Evolutionary conservation across 1,140 invertebrate species (phyloP).

Genomic region (Proales similis): DNA sequence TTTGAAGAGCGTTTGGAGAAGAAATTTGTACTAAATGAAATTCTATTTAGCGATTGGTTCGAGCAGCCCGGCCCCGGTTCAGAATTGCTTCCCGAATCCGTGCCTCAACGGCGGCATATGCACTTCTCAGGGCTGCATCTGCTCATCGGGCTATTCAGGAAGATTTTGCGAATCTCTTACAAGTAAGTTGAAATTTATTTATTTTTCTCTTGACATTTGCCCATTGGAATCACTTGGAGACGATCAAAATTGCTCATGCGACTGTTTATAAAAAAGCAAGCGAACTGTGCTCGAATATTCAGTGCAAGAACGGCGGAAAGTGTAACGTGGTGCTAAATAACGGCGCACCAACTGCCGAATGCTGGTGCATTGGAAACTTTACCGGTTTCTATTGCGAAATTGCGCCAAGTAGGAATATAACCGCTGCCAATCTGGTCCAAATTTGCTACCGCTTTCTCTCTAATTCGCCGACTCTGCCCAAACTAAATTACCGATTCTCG

Average conservation of each 20-base stretch:
- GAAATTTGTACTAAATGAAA: not conserved
- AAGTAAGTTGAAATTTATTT: constrained; percentile 41
- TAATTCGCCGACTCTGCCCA: too few species aligned
- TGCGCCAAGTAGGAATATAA: too few species aligned
- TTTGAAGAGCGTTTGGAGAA: not conserved
- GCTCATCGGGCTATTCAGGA: constrained; percentile 78
- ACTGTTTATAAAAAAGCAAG: not conserved
- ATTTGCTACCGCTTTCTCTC: too few species aligned
- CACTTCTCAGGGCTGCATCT: constrained; percentile 75
- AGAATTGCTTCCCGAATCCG: constrained; percentile 19
- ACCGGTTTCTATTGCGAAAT: constrained; percentile 40
- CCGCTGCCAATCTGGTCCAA: too few species aligned
- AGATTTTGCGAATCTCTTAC: constrained; percentile 61
- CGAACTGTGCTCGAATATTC: constrained; percentile 39
- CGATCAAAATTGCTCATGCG: constrained; percentile 42
- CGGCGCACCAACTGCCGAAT: constrained; percentile 41
- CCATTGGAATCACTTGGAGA: constrained; percentile 39
- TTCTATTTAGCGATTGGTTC: not conserved
- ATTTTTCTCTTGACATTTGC: not conserved
- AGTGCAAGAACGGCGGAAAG: constrained; percentile 43
- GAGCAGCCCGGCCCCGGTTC: not conserved
- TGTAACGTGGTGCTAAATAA: constrained; percentile 41
- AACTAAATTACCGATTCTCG: too few species aligned
- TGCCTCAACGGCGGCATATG: constrained; percentile 37
- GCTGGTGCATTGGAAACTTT: constrained; percentile 42